Base-by-base conservation (phyloP, 1,140 invertebrate genomes). In the Scaptodrosophila lebanonensis region DNA sequence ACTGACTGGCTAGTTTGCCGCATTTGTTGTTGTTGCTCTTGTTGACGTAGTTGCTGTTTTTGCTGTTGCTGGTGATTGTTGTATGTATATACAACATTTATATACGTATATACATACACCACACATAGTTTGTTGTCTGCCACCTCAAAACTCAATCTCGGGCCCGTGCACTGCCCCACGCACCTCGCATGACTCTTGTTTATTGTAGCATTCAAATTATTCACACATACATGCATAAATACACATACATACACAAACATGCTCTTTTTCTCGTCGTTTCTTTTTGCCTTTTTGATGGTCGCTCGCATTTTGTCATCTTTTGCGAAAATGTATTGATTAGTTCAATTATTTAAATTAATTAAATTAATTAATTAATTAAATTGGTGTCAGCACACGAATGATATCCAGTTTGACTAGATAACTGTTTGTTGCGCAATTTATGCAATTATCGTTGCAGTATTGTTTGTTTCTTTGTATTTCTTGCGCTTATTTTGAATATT, bases 281-380 rank as follows among this genome's bases (percentile, higher is more conserved):
- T 42, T 36, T 50, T 51, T 15, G 16, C 38, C 13, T 32, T 49
- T 52, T 8, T 42, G 30, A 36, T 13, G 32, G 32, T n/a, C 39
- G 36, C 50, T 58, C 29, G 49, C 48, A 22, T 69, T 76, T 76
- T 66, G 57, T 71, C 72, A 71, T 57, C 47, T 53, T 66, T 56
- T 44, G 42, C 44, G 33, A 53, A 53, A 71, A 72, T 59, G 77
- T 76, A 76, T 76, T 67, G 72, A 76, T 76, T 76, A 62, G 72
- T 66, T 77, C 48, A 72, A 52, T 64, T 39, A 30, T 43, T 59
- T 43, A 49, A 12, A 13, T 3, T 66, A 76, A 75, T 69, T 75
- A 75, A 66, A 66, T 66, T 56, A 56, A 76, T 76, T 56, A 56
- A 76, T 76, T 75, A 76, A 76, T 54, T 70, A 76, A 76, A 76